Conservation (phyloP, 2,113 vertebrate species). For the Echinops telfairi region DNA sequence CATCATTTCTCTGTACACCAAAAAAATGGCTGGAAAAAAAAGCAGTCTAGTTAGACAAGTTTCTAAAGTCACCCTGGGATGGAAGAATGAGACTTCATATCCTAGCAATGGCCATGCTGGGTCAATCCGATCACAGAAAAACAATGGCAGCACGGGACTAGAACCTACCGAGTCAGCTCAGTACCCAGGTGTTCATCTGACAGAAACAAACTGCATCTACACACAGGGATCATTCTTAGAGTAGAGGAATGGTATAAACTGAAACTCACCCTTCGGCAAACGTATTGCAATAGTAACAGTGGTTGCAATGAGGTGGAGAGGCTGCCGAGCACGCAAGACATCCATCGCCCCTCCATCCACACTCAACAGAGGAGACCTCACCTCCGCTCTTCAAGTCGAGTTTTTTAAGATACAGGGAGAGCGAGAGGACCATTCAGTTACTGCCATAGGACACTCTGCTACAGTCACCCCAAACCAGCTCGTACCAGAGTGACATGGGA, state of each 20-base stretch:
- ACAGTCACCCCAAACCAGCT: too few species aligned
- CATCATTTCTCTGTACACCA: not conserved
- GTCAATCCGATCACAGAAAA: not conserved
- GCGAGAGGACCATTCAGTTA: too few species aligned
- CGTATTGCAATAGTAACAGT: not conserved
- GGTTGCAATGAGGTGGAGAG: too few species aligned
- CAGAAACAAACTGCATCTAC: not conserved
- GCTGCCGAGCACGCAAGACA: too few species aligned
- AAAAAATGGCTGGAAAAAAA: not conserved
- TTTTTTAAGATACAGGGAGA: too few species aligned
- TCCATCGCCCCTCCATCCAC: too few species aligned
- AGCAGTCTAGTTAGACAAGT: not conserved
- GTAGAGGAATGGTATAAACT: not conserved
- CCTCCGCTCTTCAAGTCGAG: too few species aligned
- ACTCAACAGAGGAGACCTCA: too few species aligned
- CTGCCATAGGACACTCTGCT: too few species aligned
- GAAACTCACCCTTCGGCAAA: not conserved
- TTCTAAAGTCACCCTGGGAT: not conserved
- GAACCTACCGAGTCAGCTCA: not conserved
- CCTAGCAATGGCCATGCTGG: not conserved
- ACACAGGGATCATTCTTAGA: not conserved
- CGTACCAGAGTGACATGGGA: too few species aligned
- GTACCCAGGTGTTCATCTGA: not conserved
- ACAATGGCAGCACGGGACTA: not conserved
- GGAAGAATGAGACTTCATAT: accelerated